A percentile compares a stretch with the other conserved stretches of the same genome.
These are phyloP conservation scores for Erythrolamprus reginae DNA, from an alignment of 2,113 vertebrate genomes.

Conservation along the genomic window DNA sequence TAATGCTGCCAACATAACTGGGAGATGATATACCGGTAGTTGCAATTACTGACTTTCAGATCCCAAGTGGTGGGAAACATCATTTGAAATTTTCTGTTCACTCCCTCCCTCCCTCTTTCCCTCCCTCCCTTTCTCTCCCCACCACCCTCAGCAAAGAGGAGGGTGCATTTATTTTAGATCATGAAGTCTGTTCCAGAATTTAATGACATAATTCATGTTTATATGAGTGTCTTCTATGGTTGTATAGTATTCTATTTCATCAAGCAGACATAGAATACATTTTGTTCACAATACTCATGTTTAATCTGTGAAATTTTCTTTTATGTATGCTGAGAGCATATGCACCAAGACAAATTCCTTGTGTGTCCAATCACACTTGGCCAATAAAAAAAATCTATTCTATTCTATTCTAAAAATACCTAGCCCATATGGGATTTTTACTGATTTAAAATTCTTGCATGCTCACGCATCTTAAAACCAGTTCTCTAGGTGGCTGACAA, in stretches of 20 bases:
- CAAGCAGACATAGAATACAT: background rate
- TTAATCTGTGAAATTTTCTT: background rate
- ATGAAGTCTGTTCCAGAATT: background rate
- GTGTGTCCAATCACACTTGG: too few relatives aligned
- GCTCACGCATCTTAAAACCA: background rate
- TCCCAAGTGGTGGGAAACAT: conserved; percentile 1
- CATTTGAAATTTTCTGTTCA: conserved; percentile 6
- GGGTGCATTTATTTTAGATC: too few relatives aligned
- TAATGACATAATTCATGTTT: background rate
- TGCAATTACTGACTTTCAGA: conserved; percentile 11
- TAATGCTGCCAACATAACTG: background rate
- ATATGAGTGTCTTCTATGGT: background rate
- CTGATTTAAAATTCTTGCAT: background rate
- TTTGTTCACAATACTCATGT: background rate
- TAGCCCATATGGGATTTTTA: background rate
- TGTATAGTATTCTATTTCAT: background rate
- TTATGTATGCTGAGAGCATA: too few relatives aligned
- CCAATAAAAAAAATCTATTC: too few relatives aligned
- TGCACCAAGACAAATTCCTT: too few relatives aligned
- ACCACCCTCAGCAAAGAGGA: too few relatives aligned
- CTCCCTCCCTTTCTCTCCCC: too few relatives aligned
- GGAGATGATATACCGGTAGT: background rate
- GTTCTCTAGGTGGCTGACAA: background rate
- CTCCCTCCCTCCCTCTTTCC: too few relatives aligned
- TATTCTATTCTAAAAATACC: too few relatives aligned